Conservation (phyloP, 2,888 invertebrate species). For the Thalpophila matura region DNA sequence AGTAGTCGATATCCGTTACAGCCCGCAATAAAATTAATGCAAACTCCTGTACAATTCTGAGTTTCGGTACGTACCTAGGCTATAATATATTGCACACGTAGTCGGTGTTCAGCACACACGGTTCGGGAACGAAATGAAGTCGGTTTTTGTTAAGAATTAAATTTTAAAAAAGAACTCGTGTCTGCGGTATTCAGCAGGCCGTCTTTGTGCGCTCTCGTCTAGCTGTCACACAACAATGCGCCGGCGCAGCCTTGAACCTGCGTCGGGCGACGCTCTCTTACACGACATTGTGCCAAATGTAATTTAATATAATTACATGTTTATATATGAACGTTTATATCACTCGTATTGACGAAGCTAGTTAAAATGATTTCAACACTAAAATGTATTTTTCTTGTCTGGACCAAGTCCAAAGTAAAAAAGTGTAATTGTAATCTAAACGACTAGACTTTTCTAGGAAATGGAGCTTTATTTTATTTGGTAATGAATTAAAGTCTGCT, state of each 20-base stretch:
- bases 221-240: slow-evolving; percentile 73
- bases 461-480: slow-evolving; percentile 25
- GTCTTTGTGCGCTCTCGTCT: slow-evolving; percentile 61
- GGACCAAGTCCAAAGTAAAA: slow-evolving; percentile 50
- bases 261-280: slow-evolving; percentile 69
- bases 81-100: slow-evolving; percentile 22
- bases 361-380: slow-evolving; percentile 44
- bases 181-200: slow-evolving; percentile 49
- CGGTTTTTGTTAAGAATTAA: slow-evolving; percentile 26
- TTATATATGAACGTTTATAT: slow-evolving; percentile 48
- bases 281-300: slow-evolving; percentile 74
- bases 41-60: neutral
- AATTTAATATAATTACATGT: slow-evolving; percentile 61
- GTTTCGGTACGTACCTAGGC: slow-evolving; percentile 9
- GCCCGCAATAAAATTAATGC: slow-evolving; percentile 26
- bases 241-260: slow-evolving; percentile 76
- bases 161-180: slow-evolving; percentile 45
- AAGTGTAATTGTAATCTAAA: slow-evolving; percentile 43
- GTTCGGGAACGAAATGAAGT: slow-evolving; percentile 29
- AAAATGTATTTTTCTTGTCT: slow-evolving; percentile 39
- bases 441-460: slow-evolving; percentile 21
- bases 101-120: neutral
- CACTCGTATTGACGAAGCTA: slow-evolving; percentile 38
- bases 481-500: slow-evolving; percentile 26
- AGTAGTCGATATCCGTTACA: slow-evolving; percentile 30